Evolutionary conservation across 2,888 invertebrate genomes (phyloP), one percentile per base, ranked within the genome.

Genomic region (Brachyptera putata): DNA sequence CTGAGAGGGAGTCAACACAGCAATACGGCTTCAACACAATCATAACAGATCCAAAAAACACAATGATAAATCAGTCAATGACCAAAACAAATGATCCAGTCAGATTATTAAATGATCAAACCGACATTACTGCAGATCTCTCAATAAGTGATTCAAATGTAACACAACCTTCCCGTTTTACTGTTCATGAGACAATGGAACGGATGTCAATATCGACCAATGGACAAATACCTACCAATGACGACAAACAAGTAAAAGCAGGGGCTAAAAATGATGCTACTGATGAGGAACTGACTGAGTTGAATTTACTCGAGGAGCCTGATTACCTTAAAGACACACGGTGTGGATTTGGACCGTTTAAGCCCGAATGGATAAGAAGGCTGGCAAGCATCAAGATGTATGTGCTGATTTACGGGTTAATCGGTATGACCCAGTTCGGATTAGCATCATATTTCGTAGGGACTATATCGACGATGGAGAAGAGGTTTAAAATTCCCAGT

Each of bases 381-480:
- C 62, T 68, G 25, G 69, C 69, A 14, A 68, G 67, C 58, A 66
- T 65, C 58, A 68, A 68, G 53, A 61, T 66, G 2, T 70, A 69
- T 56, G 66, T 69, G 50, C 43, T 67, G 24, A 36, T 70, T 2
- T 70, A 69, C 43, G 68, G 68, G 11, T 37, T 68, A 3, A 62
- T 70, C 9, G 67, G 66, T 1, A 62, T 66, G n/a, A 61, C 65
- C 37, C 67, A 65, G 46, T 66, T 65, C n/a, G 67, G 62, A 63
- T 58, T 60, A 56, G 69, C 61, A 61, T 68, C 70, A 4, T 71
- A 71, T 58, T 67, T 68, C 43, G 66, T 68, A 2, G 66, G 68
- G 22, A 69, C 68, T 9, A 66, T 71, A 21, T 67, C 70, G 5
- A 69, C 71, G 1, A 61, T 71, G n/a, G 70, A 71, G 64, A 71